Evolutionary conservation across 2,888 invertebrate genomes (phyloP).

Genomic region (Agrochola circellaris): DNA sequence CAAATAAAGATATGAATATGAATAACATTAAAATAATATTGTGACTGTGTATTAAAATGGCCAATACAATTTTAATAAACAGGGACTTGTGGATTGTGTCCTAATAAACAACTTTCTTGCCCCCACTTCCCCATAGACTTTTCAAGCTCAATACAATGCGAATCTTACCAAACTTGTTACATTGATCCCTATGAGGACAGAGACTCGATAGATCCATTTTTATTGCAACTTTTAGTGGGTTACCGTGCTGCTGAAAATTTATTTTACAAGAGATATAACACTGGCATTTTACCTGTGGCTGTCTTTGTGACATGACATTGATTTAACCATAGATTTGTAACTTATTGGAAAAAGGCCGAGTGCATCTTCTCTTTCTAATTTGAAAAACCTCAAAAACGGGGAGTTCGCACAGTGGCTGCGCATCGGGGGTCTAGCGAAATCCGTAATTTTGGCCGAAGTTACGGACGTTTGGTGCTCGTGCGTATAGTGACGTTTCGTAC

Average conservation of each 20-base stretch:
- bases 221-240: constrained; percentile 23
- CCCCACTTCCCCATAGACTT: not conserved
- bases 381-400: not conserved
- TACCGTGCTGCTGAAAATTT: constrained; percentile 27
- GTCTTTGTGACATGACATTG: constrained; percentile 15
- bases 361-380: not conserved
- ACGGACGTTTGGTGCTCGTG: no score
- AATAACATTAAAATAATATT: no score
- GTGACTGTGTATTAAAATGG: no score
- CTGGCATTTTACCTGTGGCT: constrained; percentile 22
- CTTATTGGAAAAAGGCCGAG: not conserved
- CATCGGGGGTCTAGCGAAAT: no score
- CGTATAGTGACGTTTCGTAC: no score
- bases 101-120: not conserved
- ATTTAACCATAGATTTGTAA: constrained; percentile 24
- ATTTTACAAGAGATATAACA: constrained; percentile 11
- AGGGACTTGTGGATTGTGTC: not conserved
- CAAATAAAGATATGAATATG: no score
- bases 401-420: not conserved
- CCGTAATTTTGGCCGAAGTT: no score
- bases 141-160: not conserved
- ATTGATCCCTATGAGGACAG: constrained; percentile 74
- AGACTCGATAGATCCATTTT: constrained; percentile 71
- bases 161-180: constrained; percentile 75
- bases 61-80: not conserved